These are phyloP conservation scores for Hylia prasina DNA, from an alignment of 2,113 vertebrate genomes.

Conservation along the genomic window DNA sequence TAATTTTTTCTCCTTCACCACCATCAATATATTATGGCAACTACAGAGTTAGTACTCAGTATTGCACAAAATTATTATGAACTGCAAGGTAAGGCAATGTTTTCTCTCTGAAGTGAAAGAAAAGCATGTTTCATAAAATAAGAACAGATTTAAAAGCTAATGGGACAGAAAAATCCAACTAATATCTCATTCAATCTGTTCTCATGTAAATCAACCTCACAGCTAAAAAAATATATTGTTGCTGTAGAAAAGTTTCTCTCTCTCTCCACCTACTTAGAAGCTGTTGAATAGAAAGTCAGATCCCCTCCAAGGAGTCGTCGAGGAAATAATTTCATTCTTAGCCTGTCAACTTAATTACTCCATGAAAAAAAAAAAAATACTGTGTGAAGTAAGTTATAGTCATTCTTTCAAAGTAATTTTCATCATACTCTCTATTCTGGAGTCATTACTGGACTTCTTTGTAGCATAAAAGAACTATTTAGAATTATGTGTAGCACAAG, in stretches of 20 bases:
- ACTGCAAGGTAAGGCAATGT: neutral
- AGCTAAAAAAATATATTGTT: neutral
- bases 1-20: neutral
- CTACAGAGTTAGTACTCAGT: neutral
- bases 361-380: neutral
- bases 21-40: neutral
- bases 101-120: neutral
- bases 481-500: neutral
- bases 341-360: neutral
- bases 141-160: neutral
- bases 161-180: neutral
- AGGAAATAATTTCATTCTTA: neutral
- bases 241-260: neutral
- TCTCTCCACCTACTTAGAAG: neutral
- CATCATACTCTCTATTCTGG: neutral
- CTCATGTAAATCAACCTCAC: neutral
- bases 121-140: neutral
- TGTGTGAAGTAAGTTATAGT: neutral
- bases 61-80: neutral
- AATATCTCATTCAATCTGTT: neutral
- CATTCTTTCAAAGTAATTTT: neutral
- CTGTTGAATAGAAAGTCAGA: neutral
- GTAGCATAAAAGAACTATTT: neutral
- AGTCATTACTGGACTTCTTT: neutral
- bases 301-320: fast-evolving